Evolutionary conservation across 2,888 invertebrate genomes (phyloP).

Genomic region (Eulithis prunata): DNA sequence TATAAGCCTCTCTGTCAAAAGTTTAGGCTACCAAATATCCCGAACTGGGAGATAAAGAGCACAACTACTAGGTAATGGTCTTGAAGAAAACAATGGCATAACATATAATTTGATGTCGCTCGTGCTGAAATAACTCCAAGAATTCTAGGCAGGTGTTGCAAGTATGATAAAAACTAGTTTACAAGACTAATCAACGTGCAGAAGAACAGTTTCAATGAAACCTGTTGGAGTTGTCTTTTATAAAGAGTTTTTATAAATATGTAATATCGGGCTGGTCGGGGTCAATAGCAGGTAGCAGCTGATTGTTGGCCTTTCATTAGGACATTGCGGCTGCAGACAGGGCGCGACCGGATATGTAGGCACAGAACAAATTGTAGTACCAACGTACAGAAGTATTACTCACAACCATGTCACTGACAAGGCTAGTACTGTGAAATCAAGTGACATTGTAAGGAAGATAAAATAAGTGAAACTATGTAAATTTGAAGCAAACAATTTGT

Average conservation of each 20-base stretch:
- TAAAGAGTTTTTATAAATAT: conserved; percentile 24
- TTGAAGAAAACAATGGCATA: neutral
- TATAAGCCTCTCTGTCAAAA: neutral
- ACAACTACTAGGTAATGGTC: neutral
- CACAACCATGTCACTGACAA: neutral
- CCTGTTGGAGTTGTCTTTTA: conserved; percentile 13
- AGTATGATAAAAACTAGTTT: conserved; percentile 28
- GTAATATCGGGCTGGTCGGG: conserved; percentile 30
- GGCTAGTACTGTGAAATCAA: no score
- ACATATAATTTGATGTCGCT: neutral
- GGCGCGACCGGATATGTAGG: conserved; percentile 65
- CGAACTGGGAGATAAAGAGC: neutral
- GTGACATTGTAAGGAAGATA: no score
- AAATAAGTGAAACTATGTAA: neutral
- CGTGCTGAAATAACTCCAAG: conserved; percentile 16
- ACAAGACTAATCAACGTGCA: conserved; percentile 25
- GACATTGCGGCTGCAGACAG: conserved; percentile 52
- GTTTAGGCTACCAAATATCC: neutral
- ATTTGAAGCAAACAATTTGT: no score
- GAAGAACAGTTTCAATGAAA: conserved; percentile 30
- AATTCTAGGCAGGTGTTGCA: conserved; percentile 26
- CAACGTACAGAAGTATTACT: neutral
- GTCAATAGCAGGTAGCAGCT: conserved; percentile 37
- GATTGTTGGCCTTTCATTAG: conserved; percentile 60
- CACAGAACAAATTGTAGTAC: conserved; percentile 28